Evolutionary conservation across 2,113 vertebrate species (phyloP).

Genomic region (Silurus meridionalis): DNA sequence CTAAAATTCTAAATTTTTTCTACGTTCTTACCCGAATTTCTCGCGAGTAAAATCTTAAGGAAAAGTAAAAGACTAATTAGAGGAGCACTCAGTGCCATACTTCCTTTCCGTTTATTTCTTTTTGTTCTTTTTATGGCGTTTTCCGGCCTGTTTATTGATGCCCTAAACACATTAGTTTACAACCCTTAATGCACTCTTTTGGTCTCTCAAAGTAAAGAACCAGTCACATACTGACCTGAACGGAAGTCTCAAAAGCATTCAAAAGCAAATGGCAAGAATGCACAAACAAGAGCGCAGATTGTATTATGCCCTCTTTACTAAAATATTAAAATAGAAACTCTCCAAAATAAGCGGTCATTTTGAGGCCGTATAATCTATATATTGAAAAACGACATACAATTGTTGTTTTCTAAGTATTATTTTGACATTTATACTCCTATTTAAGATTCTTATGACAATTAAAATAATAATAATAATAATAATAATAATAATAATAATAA

Average conservation of each 20-base stretch:
- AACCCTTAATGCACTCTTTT: slow-evolving; percentile 50
- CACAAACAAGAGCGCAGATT: background rate
- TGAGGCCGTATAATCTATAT: background rate
- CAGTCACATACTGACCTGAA: slow-evolving; percentile 36
- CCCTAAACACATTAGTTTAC: slow-evolving; percentile 67
- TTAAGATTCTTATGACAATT: background rate
- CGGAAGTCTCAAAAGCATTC: slow-evolving; percentile 18
- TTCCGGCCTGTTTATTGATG: slow-evolving; percentile 69
- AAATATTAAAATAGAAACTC: background rate
- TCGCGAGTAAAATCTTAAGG: background rate
- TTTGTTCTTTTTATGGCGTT: slow-evolving; percentile 66
- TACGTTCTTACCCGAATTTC: no score
- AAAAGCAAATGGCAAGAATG: slow-evolving; percentile 27
- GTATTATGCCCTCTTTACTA: background rate
- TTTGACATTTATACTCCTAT: background rate
- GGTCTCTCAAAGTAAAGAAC: slow-evolving; percentile 36
- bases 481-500: background rate
- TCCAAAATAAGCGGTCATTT: background rate
- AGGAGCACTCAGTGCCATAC: background rate
- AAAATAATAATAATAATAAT: background rate
- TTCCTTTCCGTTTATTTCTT: slow-evolving; percentile 51
- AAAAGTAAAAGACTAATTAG: background rate
- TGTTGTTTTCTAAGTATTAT: background rate
- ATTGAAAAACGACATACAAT: background rate
- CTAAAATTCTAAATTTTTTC: background rate